These are phyloP conservation scores for Zaprionus bogoriensis DNA, from an alignment of 2,888 invertebrate species.

Conservation along the genomic window DNA sequence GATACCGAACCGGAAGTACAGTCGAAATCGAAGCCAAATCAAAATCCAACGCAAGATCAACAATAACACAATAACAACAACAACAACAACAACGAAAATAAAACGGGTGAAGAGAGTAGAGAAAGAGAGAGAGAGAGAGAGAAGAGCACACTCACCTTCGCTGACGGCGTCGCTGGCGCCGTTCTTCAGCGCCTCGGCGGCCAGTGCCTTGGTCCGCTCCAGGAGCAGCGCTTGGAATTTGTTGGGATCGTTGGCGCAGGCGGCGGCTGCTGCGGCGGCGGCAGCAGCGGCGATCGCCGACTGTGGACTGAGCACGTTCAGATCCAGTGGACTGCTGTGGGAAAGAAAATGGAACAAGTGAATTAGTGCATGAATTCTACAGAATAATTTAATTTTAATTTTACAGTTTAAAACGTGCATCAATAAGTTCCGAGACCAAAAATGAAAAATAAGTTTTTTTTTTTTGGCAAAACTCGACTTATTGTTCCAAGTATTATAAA, in stretches of 20 bases:
- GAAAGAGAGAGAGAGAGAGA: not conserved
- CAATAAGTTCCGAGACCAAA: too few relatives aligned
- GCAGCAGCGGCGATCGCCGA: conserved; percentile 83
- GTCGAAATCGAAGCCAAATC: not conserved
- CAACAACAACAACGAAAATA: not conserved
- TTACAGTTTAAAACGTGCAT: too few relatives aligned
- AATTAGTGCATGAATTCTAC: too few relatives aligned
- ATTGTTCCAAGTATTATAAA: too few relatives aligned
- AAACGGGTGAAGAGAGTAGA: not conserved
- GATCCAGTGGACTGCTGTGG: conserved; percentile 80
- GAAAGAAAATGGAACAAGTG: not conserved
- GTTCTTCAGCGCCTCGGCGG: conserved; percentile 84
- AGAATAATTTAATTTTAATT: too few relatives aligned
- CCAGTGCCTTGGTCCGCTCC: conserved; percentile 89
- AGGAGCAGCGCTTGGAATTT: conserved; percentile 89
- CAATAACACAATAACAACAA: not conserved
- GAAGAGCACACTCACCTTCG: conserved; percentile 60
- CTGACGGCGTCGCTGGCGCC: conserved; percentile 61
- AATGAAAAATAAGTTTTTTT: too few relatives aligned
- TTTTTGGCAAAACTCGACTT: too few relatives aligned
- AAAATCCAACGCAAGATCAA: too few relatives aligned
- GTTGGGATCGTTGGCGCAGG: conserved; percentile 84
- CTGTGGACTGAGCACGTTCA: conserved; percentile 87
- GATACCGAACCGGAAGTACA: conserved; percentile 12
- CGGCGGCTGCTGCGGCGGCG: conserved; percentile 88